phyloP scores from a whole-genome alignment of 2,888 invertebrate species.

The Himalopsyche anomala region DNA sequence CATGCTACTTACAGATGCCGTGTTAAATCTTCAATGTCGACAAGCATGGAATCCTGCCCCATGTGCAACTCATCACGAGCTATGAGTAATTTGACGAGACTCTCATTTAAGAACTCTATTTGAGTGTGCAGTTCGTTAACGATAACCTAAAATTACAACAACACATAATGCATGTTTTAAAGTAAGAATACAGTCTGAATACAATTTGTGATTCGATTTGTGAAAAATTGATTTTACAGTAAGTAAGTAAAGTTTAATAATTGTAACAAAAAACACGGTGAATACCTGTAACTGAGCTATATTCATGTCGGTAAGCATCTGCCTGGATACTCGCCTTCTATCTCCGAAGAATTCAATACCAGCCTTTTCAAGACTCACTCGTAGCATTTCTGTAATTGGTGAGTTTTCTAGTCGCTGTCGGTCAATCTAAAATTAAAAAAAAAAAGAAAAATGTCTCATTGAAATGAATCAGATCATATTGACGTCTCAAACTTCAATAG shows the following conservation, averaged over 20 bases:
- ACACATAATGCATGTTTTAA: no score
- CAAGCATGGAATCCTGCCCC: conserved; percentile 98
- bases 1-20: conserved; percentile 84
- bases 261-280: not conserved
- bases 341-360: conserved; percentile 90
- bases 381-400: conserved; percentile 91
- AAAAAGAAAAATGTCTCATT: conserved; percentile 17
- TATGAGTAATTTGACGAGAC: conserved; percentile 91
- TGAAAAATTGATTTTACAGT: not conserved
- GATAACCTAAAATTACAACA: conserved; percentile 82
- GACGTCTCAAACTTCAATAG: no score
- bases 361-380: conserved; percentile 87
- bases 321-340: conserved; percentile 88
- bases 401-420: conserved; percentile 84
- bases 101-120: conserved; percentile 94
- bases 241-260: conserved; percentile 18
- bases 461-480: not conserved
- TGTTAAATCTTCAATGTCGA: conserved; percentile 97
- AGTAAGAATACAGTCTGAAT: not conserved
- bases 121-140: conserved; percentile 96
- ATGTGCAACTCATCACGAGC: conserved; percentile 97
- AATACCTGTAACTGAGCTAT: conserved; percentile 86
- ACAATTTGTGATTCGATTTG: not conserved
- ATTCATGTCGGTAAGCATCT: conserved; percentile 94
- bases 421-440: conserved; percentile 73